These are phyloP conservation scores for Ctenomys sociabilis DNA, from an alignment of 2,113 vertebrate species.

Conservation along the genomic window DNA sequence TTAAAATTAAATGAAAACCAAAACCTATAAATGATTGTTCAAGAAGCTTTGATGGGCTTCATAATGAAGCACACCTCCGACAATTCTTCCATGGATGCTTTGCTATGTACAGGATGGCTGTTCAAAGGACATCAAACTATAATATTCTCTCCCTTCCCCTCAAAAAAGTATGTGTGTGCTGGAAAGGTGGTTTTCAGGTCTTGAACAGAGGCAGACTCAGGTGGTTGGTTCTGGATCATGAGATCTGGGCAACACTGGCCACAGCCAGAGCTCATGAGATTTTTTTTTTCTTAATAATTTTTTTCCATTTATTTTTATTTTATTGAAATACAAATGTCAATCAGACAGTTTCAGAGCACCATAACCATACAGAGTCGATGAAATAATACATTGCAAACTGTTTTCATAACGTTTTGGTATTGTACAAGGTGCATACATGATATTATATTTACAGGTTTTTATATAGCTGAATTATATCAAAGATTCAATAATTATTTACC, in stretches of 20 bases:
- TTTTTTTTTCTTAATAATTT: too few relatives aligned
- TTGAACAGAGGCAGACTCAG: constrained; percentile 5
- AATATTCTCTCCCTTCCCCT: constrained; percentile 10
- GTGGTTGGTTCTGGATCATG: neutral
- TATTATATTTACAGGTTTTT: too few relatives aligned
- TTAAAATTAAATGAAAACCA: constrained; percentile 67
- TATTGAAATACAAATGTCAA: too few relatives aligned
- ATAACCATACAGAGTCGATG: too few relatives aligned
- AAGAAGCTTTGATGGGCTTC: constrained; percentile 45
- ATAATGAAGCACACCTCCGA: neutral
- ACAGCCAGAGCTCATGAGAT: neutral
- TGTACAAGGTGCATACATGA: too few relatives aligned
- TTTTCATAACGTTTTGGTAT: too few relatives aligned
- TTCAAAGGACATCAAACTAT: constrained; percentile 17
- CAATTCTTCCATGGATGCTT: constrained; percentile 26
- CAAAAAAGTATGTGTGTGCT: neutral
- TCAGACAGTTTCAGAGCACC: too few relatives aligned
- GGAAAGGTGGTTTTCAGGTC: neutral
- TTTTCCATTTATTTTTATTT: too few relatives aligned
- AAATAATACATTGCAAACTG: too few relatives aligned
- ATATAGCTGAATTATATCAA: too few relatives aligned
- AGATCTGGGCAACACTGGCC: neutral
- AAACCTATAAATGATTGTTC: neutral
- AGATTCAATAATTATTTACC: too few relatives aligned
- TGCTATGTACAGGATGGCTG: neutral